phyloP scores from a whole-genome alignment of 2,113 vertebrate species.

The Leucopsar rothschildi region DNA sequence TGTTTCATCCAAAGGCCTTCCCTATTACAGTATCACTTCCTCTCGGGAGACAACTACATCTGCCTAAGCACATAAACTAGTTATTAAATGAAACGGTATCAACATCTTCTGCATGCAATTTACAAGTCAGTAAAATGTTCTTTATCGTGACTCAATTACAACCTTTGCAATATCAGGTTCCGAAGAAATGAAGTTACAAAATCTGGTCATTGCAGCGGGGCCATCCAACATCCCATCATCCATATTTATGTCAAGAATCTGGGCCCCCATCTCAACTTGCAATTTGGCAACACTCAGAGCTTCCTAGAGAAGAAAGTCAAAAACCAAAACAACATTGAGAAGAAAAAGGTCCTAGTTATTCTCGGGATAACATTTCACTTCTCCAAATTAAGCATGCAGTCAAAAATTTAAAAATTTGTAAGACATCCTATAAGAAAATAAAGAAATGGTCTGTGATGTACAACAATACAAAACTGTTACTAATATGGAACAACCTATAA shows the following conservation, averaged over 20 bases:
- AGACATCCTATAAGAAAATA: background rate
- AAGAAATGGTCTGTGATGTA: background rate
- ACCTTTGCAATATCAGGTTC: constrained; percentile 96
- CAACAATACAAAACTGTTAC: background rate
- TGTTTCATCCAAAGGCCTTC: background rate
- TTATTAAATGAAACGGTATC: background rate
- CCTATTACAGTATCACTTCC: background rate
- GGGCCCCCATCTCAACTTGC: constrained; percentile 97
- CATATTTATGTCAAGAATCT: constrained; percentile 96
- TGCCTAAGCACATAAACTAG: background rate
- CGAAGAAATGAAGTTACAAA: constrained; percentile 89
- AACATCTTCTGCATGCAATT: background rate
- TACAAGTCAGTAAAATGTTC: background rate
- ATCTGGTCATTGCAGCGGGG: constrained; percentile 85
- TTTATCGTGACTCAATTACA: background rate
- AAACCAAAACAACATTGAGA: background rate
- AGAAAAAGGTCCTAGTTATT: background rate
- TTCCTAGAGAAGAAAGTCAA: constrained; percentile 73
- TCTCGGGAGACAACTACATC: background rate
- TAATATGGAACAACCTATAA: background rate
- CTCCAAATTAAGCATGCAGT: background rate
- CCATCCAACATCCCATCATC: constrained; percentile 98
- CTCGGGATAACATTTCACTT: background rate
- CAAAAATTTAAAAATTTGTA: background rate
- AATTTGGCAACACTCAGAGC: constrained; percentile 87